Evolutionary conservation across 2,113 vertebrate genomes (phyloP).

Genomic region (Heliornis fulica): DNA sequence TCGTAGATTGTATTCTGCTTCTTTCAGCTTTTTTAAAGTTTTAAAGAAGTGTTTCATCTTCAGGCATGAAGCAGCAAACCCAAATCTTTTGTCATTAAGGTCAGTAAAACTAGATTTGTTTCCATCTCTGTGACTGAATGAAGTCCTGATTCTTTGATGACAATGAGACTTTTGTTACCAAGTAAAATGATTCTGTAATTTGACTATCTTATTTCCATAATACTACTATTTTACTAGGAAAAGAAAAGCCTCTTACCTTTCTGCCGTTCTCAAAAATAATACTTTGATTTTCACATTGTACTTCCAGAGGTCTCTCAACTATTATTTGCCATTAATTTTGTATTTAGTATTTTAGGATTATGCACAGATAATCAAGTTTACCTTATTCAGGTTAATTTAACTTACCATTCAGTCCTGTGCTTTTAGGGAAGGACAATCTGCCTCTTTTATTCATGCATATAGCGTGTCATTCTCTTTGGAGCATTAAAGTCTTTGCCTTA

Average conservation of each 20-base stretch:
- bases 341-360: neutral
- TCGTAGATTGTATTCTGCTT: neutral
- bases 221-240: neutral
- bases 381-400: conserved; percentile 28
- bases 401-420: conserved; percentile 38
- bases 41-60: conserved; percentile 13
- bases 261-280: conserved; percentile 27
- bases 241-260: conserved; percentile 44
- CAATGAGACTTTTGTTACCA: neutral
- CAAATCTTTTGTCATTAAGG: neutral
- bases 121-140: neutral
- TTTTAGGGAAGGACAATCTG: neutral
- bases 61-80: neutral
- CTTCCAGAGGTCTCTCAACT: conserved; percentile 12
- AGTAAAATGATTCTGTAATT: conserved; percentile 7
- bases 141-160: conserved; percentile 1
- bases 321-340: neutral
- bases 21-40: neutral
- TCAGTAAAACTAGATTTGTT: neutral
- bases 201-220: neutral
- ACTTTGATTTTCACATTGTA: neutral
- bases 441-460: neutral
- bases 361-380: neutral
- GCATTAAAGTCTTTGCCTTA: conserved; percentile 29
- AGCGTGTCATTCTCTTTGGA: neutral